A percentile compares a stretch with the other conserved stretches of the same genome.
Evolutionary conservation across 2,888 invertebrate genomes (phyloP).

Genomic region (Bibio marci): DNA sequence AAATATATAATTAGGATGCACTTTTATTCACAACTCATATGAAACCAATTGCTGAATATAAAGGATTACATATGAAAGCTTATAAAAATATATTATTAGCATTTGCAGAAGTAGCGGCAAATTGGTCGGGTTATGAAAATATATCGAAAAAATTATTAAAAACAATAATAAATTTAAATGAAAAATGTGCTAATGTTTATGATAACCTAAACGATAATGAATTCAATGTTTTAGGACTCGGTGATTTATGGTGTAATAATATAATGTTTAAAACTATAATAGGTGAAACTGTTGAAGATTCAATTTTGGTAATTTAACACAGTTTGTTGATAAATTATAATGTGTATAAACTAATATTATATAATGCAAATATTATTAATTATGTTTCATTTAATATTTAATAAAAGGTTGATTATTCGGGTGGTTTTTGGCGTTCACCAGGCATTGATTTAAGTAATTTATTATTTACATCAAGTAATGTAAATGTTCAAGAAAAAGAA

Average conservation of each 20-base stretch:
- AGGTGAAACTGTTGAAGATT: neutral
- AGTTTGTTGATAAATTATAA: too few species aligned
- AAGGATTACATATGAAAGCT: too few species aligned
- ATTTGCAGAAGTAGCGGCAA: neutral
- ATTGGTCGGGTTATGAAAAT: neutral
- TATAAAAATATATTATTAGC: neutral
- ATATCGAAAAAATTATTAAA: neutral
- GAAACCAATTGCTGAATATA: too few species aligned
- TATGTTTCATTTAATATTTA: too few species aligned
- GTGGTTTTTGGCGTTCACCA: conserved; percentile 4
- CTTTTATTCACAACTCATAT: too few species aligned
- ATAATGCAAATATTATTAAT: too few species aligned
- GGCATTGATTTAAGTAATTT: conserved; percentile 5
- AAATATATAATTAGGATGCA: too few species aligned
- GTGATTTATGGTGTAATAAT: conserved; percentile 6
- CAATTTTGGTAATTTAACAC: neutral
- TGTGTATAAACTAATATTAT: too few species aligned
- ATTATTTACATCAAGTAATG: conserved; percentile 3
- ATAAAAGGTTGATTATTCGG: conserved; percentile 3
- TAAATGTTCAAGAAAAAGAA: conserved; percentile 2
- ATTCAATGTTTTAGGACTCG: conserved; percentile 4
- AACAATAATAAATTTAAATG: neutral
- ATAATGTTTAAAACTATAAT: conserved; percentile 1
- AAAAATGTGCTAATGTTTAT: conserved; percentile 1
- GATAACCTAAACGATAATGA: neutral